phyloP scores from a whole-genome alignment of 1,140 invertebrate species.

The Arion vulgaris region DNA sequence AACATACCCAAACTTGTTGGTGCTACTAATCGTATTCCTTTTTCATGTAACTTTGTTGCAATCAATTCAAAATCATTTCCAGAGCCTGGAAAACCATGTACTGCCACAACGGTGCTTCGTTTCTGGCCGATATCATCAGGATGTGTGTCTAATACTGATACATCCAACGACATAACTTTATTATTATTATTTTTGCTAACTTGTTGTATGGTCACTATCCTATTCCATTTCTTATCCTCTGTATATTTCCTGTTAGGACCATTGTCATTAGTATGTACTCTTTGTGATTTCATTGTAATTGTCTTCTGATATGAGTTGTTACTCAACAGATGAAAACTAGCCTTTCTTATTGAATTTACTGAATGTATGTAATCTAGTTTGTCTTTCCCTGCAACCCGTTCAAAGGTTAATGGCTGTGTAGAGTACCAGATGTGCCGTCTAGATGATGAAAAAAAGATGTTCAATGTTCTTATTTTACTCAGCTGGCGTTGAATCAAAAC shows the following conservation, averaged over 20 bases:
- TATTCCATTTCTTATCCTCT: background rate
- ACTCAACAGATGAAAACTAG: background rate
- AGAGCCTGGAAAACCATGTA: background rate
- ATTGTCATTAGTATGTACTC: background rate
- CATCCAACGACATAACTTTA: background rate
- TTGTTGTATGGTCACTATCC: background rate
- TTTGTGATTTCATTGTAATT: background rate
- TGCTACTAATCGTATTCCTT: background rate
- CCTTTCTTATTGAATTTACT: background rate
- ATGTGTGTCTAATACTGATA: background rate
- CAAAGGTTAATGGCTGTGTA: background rate
- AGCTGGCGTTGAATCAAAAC: background rate
- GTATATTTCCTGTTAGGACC: no score
- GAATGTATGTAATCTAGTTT: background rate
- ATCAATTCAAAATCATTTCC: background rate
- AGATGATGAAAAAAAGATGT: background rate
- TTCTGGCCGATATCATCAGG: background rate
- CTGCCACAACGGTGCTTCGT: background rate
- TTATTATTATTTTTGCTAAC: background rate
- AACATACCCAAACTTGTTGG: conserved; percentile 9
- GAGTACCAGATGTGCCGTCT: background rate
- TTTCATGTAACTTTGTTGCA: background rate
- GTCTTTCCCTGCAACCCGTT: background rate
- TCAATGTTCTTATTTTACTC: background rate
- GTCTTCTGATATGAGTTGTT: background rate